These are phyloP conservation scores for Hephaestus fuliginosus DNA, from an alignment of 2,797 vertebrate species.

Conservation along the genomic window DNA sequence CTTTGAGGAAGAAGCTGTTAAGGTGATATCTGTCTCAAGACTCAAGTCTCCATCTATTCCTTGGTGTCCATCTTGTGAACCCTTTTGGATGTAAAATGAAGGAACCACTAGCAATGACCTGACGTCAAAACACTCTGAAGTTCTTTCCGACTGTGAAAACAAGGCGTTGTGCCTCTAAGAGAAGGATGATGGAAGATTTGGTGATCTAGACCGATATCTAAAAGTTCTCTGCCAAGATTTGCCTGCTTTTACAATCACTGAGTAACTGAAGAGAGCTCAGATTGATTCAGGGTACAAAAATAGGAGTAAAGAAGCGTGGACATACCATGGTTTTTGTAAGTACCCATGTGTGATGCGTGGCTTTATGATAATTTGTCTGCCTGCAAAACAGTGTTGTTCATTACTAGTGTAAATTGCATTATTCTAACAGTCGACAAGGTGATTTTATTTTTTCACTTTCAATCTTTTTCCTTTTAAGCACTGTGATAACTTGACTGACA, in stretches of 20 bases:
- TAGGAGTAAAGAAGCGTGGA: conserved; percentile 86
- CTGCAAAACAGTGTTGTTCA: conserved; percentile 72
- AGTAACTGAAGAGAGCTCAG: conserved; percentile 81
- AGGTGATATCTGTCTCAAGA: background rate
- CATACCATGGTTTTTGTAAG: conserved; percentile 87
- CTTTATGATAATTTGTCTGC: conserved; percentile 74
- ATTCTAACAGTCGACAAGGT: conserved; percentile 42
- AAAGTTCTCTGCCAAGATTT: conserved; percentile 64
- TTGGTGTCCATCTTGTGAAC: background rate
- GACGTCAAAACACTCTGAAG: conserved; percentile 13
- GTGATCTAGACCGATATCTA: conserved; percentile 51
- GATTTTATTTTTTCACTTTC: conserved; percentile 7
- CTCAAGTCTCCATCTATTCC: background rate
- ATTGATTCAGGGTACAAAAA: conserved; percentile 84
- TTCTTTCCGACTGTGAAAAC: conserved; percentile 14
- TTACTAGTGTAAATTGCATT: conserved; percentile 61
- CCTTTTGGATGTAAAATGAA: background rate
- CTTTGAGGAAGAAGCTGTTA: conserved; percentile 25
- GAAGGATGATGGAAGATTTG: conserved; percentile 66
- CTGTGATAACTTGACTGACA: background rate
- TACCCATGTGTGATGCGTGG: conserved; percentile 78
- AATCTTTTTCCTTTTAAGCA: conserved; percentile 12
- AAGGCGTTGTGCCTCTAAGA: conserved; percentile 21
- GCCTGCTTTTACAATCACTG: conserved; percentile 59
- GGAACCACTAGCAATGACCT: conserved; percentile 19